Conservation (phyloP, 2,113 vertebrate species). For the Rhadina sibilatrix region DNA sequence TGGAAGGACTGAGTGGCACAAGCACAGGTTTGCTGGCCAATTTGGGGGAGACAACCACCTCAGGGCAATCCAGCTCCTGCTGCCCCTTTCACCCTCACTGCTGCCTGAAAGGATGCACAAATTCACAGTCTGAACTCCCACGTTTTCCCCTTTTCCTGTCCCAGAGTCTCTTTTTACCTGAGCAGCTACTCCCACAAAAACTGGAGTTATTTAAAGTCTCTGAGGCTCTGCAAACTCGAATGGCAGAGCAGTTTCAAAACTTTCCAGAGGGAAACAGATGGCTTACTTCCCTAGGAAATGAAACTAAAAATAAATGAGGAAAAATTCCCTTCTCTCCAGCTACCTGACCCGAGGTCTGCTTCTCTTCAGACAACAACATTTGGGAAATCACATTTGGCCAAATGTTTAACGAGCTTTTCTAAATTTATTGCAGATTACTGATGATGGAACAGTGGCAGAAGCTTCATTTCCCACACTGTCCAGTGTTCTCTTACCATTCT, state of each 20-base stretch:
- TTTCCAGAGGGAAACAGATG: neutral
- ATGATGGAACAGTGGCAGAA: neutral
- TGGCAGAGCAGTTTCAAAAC: neutral
- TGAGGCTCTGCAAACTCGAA: neutral
- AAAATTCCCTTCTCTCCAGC: neutral
- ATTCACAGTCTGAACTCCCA: neutral
- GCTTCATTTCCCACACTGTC: neutral
- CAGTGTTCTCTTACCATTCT: neutral
- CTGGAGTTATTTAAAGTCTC: neutral
- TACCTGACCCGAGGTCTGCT: neutral
- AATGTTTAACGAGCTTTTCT: neutral
- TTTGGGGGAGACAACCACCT: neutral
- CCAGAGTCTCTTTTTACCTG: neutral
- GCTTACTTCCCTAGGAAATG: constrained; percentile 17
- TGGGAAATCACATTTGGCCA: neutral
- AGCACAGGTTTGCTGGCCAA: neutral
- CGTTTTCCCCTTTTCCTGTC: neutral
- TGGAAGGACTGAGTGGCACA: neutral
- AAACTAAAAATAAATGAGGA: constrained; percentile 24
- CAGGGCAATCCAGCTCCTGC: neutral
- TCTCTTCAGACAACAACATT: neutral
- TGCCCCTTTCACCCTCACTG: neutral
- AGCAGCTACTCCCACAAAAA: neutral
- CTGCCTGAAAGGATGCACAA: neutral
- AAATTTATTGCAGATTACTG: neutral